Base-by-base conservation (phyloP, 2,888 invertebrate species). In the Chymomyza amoena region DNA sequence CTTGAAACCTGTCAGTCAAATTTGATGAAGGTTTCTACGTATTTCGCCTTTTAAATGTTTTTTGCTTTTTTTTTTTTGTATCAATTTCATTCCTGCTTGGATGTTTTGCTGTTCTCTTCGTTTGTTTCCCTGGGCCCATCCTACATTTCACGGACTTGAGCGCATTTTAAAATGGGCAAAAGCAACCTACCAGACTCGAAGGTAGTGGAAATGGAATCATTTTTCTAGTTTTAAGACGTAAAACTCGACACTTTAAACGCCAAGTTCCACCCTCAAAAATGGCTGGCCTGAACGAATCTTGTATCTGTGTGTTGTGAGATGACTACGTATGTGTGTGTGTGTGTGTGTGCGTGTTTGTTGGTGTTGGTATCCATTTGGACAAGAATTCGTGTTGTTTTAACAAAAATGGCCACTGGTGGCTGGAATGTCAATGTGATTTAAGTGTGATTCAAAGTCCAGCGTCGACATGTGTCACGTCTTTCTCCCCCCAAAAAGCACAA, bases 1-100 rank as follows among this genome's bases (percentile, higher is more conserved):
- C 88, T 90, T 89, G 85, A 90, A 89, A 88, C 89, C 91, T 90
- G 91, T 90, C 91, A 85, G 83, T 87, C 87, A 81, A 82, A 80
- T 88, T 90, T 91, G 91, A 90, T 87, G 88, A 88, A 90, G 90
- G 90, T 90, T 84, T 76, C 76, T 76, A 81, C 80, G 78, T 73
- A 83, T 63, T 78, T 79, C 70, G 82, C 79, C 80, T 87, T 84
- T 87, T 87, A 80, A 78, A 84, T 78, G 79, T 78, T 76, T 62
- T 59, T 39, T n/a, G n/a, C 65, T 20, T 54, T 72, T 80, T 6
- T 60, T 66, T 18, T 69, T 66, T 61, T 28, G 39, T 59, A 25
- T 66, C 68, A 39, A 20, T 64, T 64, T 66, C 56, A 57, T 60
- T 54, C 61, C 61, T 13, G 39, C 68, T 56, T 76, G 65, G 65